Conservation (phyloP, 1,140 invertebrate species). For the Archivesica marissinica region DNA sequence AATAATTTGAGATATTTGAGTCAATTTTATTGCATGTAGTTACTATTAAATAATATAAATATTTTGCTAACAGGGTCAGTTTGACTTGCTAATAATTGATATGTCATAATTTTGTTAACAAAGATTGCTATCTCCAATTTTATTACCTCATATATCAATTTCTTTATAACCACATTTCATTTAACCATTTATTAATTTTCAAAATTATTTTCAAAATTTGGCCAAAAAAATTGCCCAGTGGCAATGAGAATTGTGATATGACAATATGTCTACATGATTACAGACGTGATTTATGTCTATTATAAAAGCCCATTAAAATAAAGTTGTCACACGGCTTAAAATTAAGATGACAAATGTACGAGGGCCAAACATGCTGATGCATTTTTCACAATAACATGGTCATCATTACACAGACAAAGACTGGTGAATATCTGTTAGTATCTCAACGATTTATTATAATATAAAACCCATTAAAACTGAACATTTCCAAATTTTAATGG, state of each 20-base stretch:
- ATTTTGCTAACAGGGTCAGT: slow-evolving; percentile 9
- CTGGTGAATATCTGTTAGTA: background rate
- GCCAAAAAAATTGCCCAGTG: slow-evolving; percentile 9
- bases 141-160: slow-evolving; percentile 28
- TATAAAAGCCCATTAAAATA: slow-evolving; percentile 16
- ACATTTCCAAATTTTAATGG: slow-evolving; percentile 1
- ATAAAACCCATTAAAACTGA: slow-evolving; percentile 10
- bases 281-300: slow-evolving; percentile 8
- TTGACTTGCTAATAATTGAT: slow-evolving; percentile 27
- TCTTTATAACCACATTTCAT: background rate
- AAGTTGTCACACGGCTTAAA: slow-evolving; percentile 12
- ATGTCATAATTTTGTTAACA: slow-evolving; percentile 34
- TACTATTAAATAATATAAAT: background rate
- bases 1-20: background rate
- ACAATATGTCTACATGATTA: slow-evolving; percentile 13
- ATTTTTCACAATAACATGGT: slow-evolving; percentile 23
- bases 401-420: background rate
- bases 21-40: slow-evolving; percentile 30
- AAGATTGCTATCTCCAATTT: slow-evolving; percentile 23
- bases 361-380: background rate
- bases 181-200: slow-evolving; percentile 13
- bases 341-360: slow-evolving; percentile 2
- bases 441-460: background rate
- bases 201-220: background rate
- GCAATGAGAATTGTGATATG: background rate